Conservation (phyloP, 1,140 invertebrate genomes). For the Bombus soroeensis region DNA sequence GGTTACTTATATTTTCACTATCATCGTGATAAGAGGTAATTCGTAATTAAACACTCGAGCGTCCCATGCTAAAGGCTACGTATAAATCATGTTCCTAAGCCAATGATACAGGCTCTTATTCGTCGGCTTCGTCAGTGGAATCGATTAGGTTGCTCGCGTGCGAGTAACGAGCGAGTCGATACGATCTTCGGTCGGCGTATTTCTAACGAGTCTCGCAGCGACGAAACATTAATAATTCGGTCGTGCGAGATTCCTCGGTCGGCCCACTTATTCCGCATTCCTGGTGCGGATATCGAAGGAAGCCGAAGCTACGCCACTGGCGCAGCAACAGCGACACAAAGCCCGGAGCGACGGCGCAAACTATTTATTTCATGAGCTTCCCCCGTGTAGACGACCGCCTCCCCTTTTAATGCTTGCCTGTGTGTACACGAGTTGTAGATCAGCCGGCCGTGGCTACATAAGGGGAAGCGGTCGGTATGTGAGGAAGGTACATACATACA, state of each 20-base stretch:
- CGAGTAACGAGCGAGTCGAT: neutral
- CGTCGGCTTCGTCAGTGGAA: neutral
- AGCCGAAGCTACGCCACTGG: constrained; percentile 4
- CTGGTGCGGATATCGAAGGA: neutral
- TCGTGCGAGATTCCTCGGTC: neutral
- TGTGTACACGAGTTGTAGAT: constrained; percentile 37
- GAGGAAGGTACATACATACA: constrained; percentile 14
- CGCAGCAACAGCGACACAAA: neutral
- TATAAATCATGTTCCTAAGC: too few species aligned
- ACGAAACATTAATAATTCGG: constrained; percentile 5
- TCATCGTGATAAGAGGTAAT: too few species aligned
- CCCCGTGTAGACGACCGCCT: constrained; percentile 18
- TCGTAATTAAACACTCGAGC: too few species aligned
- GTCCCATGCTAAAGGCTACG: too few species aligned
- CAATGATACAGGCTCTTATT: too few species aligned
- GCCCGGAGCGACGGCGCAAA: constrained; percentile 24
- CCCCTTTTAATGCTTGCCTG: constrained; percentile 30
- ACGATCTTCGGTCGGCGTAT: neutral
- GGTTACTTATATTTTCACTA: too few species aligned
- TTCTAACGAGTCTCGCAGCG: neutral
- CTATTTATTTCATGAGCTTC: constrained; percentile 55
- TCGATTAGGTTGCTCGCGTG: neutral
- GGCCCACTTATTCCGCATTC: constrained; percentile 41
- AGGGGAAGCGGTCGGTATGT: constrained; percentile 35
- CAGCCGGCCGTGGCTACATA: constrained; percentile 32